Evolutionary conservation across 2,888 invertebrate genomes (phyloP).

Genomic region (Autographa pulchrina): DNA sequence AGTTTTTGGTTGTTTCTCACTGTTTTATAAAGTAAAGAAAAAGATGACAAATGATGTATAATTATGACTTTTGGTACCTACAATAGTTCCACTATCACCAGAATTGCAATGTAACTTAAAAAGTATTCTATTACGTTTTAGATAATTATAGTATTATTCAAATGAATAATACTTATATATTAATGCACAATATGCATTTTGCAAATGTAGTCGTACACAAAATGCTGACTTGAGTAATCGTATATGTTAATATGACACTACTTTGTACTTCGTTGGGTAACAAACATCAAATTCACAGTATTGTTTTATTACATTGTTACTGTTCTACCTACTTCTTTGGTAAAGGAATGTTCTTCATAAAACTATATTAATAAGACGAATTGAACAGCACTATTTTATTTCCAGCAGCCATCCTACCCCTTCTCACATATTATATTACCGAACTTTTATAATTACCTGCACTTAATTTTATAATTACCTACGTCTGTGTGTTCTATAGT

Average conservation of each 20-base stretch:
- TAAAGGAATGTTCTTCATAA: neutral
- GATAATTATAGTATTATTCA: neutral
- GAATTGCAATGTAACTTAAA: neutral
- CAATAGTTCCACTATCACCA: no score
- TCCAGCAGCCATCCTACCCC: no score
- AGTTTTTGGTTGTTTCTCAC: neutral
- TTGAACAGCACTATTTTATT: no score
- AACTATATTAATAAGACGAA: neutral
- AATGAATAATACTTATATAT: neutral
- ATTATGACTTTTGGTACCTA: no score
- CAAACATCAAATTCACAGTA: conserved; percentile 73
- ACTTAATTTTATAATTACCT: no score
- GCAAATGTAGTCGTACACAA: conserved; percentile 73
- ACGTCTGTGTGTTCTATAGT: no score
- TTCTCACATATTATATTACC: no score
- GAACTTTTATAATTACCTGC: no score
- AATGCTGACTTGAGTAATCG: conserved; percentile 75
- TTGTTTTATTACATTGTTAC: conserved; percentile 61
- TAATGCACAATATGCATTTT: conserved; percentile 34
- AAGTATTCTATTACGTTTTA: neutral
- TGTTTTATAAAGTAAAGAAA: neutral
- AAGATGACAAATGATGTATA: no score
- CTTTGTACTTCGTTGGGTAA: conserved; percentile 51
- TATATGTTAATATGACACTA: conserved; percentile 60
- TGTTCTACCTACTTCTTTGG: conserved; percentile 34